Percentiles rank a stretch among this genome's conserved stretches.
Evolutionary conservation across 2,113 vertebrate species (phyloP).

Genomic region (Sphaerodactylus townsendi): DNA sequence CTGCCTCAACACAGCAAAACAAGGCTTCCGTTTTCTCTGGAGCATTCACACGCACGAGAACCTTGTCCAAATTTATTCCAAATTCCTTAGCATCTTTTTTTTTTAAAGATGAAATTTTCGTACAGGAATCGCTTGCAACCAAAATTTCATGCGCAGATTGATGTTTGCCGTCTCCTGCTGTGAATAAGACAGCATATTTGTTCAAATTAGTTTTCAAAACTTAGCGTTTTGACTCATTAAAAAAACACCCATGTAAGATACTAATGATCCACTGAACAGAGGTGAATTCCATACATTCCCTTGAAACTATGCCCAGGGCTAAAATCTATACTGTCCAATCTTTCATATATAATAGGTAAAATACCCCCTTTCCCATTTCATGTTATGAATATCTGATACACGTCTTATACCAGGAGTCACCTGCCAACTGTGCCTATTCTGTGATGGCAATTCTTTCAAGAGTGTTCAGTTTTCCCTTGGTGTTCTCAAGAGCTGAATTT

Average conservation of each 20-base stretch:
- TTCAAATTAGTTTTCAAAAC: constrained; percentile 63
- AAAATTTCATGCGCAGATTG: constrained; percentile 45
- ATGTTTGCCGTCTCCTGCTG: constrained; percentile 42
- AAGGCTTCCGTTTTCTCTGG: constrained; percentile 41
- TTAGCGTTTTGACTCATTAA: constrained; percentile 56
- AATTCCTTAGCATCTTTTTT: constrained; percentile 49
- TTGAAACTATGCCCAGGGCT: constrained; percentile 26
- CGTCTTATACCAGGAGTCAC: too few relatives aligned
- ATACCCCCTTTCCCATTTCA: background rate
- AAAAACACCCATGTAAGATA: constrained; percentile 42
- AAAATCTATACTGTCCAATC: background rate
- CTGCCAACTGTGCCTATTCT: background rate
- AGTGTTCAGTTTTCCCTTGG: background rate
- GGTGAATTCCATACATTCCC: constrained; percentile 21
- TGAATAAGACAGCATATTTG: constrained; percentile 44
- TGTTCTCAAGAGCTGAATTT: background rate
- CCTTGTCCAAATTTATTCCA: constrained; percentile 37
- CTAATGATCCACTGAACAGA: constrained; percentile 39
- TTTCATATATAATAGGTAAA: background rate
- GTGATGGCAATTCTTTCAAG: background rate
- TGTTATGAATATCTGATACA: background rate
- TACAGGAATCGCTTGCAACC: constrained; percentile 49
- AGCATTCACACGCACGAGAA: constrained; percentile 32
- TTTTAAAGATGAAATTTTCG: constrained; percentile 48
- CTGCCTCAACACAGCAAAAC: constrained; percentile 44